Evolutionary conservation across 2,888 invertebrate species (phyloP), one percentile per base, ranked within the genome.

Genomic region (Chromoteleia sp.): DNA sequence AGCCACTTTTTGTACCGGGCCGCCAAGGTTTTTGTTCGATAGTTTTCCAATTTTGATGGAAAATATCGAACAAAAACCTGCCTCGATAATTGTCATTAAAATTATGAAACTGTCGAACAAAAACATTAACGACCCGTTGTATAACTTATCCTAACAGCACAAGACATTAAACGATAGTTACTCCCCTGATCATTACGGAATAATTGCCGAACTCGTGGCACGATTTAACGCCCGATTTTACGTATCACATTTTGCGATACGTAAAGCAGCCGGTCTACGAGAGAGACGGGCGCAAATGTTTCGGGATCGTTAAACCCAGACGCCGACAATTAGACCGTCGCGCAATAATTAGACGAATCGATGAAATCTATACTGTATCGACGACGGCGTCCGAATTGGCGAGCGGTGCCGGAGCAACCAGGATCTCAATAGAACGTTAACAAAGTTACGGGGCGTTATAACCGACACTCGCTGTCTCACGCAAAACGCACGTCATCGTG

Each of bases 401-500:
- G 77, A 77, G 71, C 56, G 61, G 76, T 21, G 50, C 70, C 80
- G 74, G 74, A 75, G 86, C 87, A 86, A 86, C 88, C 86, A 83
- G 87, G 86, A 87, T 88, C 87, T 87, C 86, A 86, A 87, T 87
- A 85, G 87, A 86, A 86, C 87, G 88, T 86, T 89, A 90, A 89
- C 89, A 86, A 88, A 88, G 89, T 82, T 75, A 82, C 77, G 73
- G 73, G 79, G 82, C 82, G 75, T 78, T 75, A 81, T 82, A 83
- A 75, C 81, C 84, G 70, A 65, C 82, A 77, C 80, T 79, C 80
- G 80, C 81, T 82, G 83, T 83, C 85, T 80, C 86, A 79, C 84
- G 85, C 85, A 89, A 91, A 89, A 89, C 88, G 89, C 91, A 87
- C 88, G 91, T 91, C 91, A 91, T 91, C 89, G 89, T 85, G 88